Evolutionary conservation across 92 coral and sea anemone genomes (phyloP), one percentile per base, ranked within the genome.

Genomic region (Zoanthus sociatus): DNA sequence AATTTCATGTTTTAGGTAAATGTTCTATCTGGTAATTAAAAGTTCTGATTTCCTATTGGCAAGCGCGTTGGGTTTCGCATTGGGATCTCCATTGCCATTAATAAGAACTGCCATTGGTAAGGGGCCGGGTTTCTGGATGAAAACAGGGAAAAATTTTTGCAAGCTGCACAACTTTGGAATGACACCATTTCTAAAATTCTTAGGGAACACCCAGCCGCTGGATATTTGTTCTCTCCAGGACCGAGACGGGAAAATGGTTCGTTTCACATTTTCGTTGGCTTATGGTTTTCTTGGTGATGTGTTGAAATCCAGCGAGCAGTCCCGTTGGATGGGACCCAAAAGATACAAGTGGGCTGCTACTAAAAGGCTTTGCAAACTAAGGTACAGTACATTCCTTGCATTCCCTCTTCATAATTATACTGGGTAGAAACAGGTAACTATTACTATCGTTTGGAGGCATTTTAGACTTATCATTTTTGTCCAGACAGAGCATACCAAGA

Each of bases 281-380:
- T 94, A 94, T 83, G 98, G 98, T 31, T 94, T 94, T 78, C 90
- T 94, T 33, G 98, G 98, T 69, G 98, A 94, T 31, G 96, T 94
- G 18, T 68, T 94, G 71, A 94, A 94, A 79, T 90, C 98, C n/a
- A 93, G 98, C 79, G 98, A 94, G 54, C 91, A 79, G 48, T 89
- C 94, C 7, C 92, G 95, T 48, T 94, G 98, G 98, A 93, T 94
- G 98, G 98, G 98, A 15, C 98, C 98, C n/a, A 94, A 73, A 73
- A 68, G 98, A 69, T 94, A 94, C 89, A 94, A 94, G 50, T 94
- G 98, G 98, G 98, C 96, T 3, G 98, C 98, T 3, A 92, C 88
- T 6, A 84, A 92, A 45, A 77, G 98, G 31, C 91, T 94, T 56
- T 71, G 98, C 86, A 93, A 82, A 45, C 83, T 94, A 42, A 93